Base-by-base conservation (phyloP, 2,888 invertebrate species). In the Tiphia femorata region DNA sequence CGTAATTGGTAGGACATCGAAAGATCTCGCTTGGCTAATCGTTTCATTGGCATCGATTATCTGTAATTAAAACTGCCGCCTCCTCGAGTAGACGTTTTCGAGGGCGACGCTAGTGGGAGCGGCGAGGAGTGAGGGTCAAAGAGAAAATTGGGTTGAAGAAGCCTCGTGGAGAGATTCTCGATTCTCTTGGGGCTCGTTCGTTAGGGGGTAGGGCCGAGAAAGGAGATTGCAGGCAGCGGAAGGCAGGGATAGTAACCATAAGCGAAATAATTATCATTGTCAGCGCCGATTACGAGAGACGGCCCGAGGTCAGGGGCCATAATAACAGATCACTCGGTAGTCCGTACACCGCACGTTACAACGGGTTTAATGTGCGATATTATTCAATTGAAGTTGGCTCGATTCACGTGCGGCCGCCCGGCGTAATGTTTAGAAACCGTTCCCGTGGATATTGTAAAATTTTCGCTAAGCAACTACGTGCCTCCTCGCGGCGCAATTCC, bases 381-480 rank as follows among this genome's bases (percentile, higher is more conserved):
- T 78, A 75, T 76, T 68, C 75, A 75, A 76, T 78, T 78, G 70
- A 69, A 65, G 33, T 5, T 44, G 51, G 63, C 61, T 63, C 57
- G 58, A 55, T 66, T 61, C 58, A 48, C 29, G 37, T 33, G 33
- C 12, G 33, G 12, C 27, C 7, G 25, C 33, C 33, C 35, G 38
- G 40, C 41, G 49, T 30, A 61, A 61, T 56, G 64, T 64, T 61
- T 49, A 62, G 51, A 49, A 51, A 60, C 51, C 37, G 41, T 30
- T 41, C 35, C 38, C 43, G 44, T 41, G 25, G 44, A 48, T n/a
- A n/a, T n/a, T n/a, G n/a, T n/a, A n/a, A n/a, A n/a, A n/a, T n/a
- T n/a, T n/a, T n/a, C n/a, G n/a, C n/a, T n/a, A n/a, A n/a, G n/a
- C n/a, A n/a, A n/a, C n/a, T n/a, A n/a, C n/a, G n/a, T n/a, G n/a